These are phyloP conservation scores for Patiria pectinifera DNA, from an alignment of 53 echinoderm and acorn worm species.

Conservation along the genomic window DNA sequence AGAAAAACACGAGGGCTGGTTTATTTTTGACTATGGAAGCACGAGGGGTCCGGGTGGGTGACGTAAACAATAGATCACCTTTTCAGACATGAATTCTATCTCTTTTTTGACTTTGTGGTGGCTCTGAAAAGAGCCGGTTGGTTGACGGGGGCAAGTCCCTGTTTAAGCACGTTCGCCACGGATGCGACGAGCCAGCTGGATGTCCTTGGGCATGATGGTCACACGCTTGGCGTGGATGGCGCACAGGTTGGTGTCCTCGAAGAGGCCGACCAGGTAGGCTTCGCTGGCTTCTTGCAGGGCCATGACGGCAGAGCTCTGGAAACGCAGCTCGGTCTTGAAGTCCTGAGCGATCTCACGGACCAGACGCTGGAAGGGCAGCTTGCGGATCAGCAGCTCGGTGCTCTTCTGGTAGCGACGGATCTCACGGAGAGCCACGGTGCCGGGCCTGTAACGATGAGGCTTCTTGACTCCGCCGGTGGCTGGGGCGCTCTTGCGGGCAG, in stretches of 20 bases:
- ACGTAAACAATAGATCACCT: too few species aligned
- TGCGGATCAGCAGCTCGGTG: constrained; percentile 87
- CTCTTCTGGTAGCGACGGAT: constrained; percentile 90
- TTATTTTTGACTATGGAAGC: too few species aligned
- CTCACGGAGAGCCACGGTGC: constrained; percentile 85
- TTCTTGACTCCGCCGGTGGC: constrained; percentile 98
- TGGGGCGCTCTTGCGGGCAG: constrained; percentile 96
- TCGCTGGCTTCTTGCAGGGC: constrained; percentile 93
- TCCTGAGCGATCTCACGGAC: constrained; percentile 84
- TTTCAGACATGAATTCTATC: neutral
- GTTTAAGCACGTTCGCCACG: constrained; percentile 83
- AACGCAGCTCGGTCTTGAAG: constrained; percentile 93
- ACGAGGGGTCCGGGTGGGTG: too few species aligned
- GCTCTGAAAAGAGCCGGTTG: constrained; percentile 86
- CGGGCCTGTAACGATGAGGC: constrained; percentile 98
- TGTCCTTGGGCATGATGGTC: constrained; percentile 96
- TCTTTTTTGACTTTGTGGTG: constrained; percentile 75
- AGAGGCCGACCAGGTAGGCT: constrained; percentile 91
- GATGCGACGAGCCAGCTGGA: constrained; percentile 93
- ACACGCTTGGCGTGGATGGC: constrained; percentile 96
- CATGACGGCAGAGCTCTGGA: constrained; percentile 91
- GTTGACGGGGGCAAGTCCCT: neutral
- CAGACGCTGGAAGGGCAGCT: constrained; percentile 88
- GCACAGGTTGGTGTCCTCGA: constrained; percentile 96
- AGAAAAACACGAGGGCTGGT: too few species aligned